Evolutionary conservation across 2,113 vertebrate species (phyloP).

Genomic region (Bettongia penicillata): DNA sequence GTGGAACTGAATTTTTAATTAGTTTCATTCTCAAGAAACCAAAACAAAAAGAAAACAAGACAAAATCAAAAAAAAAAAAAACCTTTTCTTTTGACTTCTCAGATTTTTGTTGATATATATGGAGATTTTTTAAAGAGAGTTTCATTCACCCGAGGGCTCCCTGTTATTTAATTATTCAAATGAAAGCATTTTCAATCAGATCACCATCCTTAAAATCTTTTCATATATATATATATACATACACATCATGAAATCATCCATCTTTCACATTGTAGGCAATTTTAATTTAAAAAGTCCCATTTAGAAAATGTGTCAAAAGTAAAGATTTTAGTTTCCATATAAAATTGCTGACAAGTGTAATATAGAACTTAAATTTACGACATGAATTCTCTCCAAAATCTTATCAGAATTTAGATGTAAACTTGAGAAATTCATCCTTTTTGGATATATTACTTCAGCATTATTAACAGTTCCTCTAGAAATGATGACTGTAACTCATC

Average conservation of each 20-base stretch:
- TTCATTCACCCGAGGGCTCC: background rate
- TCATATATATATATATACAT: background rate
- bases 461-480: background rate
- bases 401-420: background rate
- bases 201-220: background rate
- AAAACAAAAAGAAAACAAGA: background rate
- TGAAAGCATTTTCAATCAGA: conserved; percentile 14
- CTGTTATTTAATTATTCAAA: background rate
- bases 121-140: background rate
- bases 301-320: background rate
- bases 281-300: background rate
- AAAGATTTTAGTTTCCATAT: background rate
- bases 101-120: background rate
- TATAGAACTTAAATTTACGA: background rate
- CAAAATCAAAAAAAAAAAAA: background rate
- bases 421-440: background rate
- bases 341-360: background rate
- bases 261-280: background rate
- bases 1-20: conserved; percentile 42
- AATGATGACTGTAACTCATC: background rate
- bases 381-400: background rate
- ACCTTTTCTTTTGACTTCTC: background rate
- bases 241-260: background rate
- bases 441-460: background rate
- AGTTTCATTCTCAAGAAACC: conserved; percentile 22